Evolutionary conservation across 1,140 invertebrate species (phyloP), one percentile per base, ranked within the genome.

Genomic region (Drosophila punjabiensis): DNA sequence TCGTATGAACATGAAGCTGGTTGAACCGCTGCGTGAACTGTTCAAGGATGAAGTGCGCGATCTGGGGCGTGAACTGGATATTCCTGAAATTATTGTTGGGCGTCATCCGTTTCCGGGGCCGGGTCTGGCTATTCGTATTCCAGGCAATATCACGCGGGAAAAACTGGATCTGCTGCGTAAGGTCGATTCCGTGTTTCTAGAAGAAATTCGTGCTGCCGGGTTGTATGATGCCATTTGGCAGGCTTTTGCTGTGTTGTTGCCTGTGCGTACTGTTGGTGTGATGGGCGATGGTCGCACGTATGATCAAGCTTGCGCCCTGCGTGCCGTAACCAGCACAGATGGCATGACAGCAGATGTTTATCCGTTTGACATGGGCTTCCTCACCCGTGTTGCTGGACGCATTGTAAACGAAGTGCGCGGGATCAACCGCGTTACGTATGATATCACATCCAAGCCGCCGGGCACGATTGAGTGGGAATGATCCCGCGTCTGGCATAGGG

Each of bases 391-490:
- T 3, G 8, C 41, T 0, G 4, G 41, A 8, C 41, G 41, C 4
- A 45, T 45, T 18, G 41, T 45, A 3, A 45, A 45, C 8, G 41
- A 45, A 18, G 41, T 45, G n/a, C 41, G 41, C n/a, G 41, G 41
- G 0, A 45, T 45, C 9, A 45, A 45, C 41, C 41, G 41, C 41
- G 41, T 45, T 9, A 45, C 41, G 9, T 45, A 45, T 45, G 41
- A 45, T 9, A 45, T 45, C 4, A 45, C 41, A 2, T 45, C 41
- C 41, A 45, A 45, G 3, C 41, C 41, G n/a, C 41, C 41, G 0
- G 41, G 41, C n/a, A 45, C 41, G 41, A 45, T 45, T 45, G 41
- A 45, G 41, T 45, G 41, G 41, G 41, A 41, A 24, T 24, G 24
- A 24, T 24, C 24, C 24, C 24, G 24, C 24, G 24, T 24, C 24